Evolutionary conservation across 2,888 invertebrate genomes (phyloP), one percentile per base, ranked within the genome.

Genomic region (Archaeoteleia sp.): DNA sequence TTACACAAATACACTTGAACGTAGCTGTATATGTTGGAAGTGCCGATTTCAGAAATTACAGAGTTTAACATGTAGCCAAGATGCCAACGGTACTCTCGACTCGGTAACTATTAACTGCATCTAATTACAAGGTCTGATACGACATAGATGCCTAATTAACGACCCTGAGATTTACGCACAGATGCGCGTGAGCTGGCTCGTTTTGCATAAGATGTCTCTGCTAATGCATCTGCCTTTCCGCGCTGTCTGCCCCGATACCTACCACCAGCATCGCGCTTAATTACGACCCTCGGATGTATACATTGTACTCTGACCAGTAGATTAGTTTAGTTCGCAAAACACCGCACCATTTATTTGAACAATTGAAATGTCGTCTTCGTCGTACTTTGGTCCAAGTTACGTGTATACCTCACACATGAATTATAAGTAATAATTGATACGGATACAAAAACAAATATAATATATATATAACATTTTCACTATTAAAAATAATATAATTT

Each of bases 141-240:
- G 75, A 77, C 81, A 78, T 78, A 77, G 81, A 83, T 82, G 80
- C 75, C 77, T 83, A 83, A 84, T 83, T 83, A 84, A 84, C 83
- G 81, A 78, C 77, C 75, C 70, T 58, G 72, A 79, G 80, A 84
- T 82, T 82, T 82, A 82, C 80, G 82, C 77, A 74, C 78, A 78
- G 78, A 78, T 81, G 81, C 80, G 74, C 80, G 73, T 78, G 80
- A 83, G 78, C 76, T 71, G 70, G 70, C 74, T 76, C 77, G 77
- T 78, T 80, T 79, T 80, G 81, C 81, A 78, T 74, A 78, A 80
- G 78, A 77, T 79, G 74, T 71, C 61, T 46, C 61, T 30, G 67
- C 73, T 80, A 77, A 79, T 78, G 71, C 75, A 78, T 76, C 74
- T 70, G 61, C 49, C 62, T 67, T 65, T 71, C 68, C 66, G 57